Percentiles rank a stretch among this genome's conserved stretches.
Conservation (phyloP, 1,140 invertebrate species). For the Ceratosolen solmsi region DNA sequence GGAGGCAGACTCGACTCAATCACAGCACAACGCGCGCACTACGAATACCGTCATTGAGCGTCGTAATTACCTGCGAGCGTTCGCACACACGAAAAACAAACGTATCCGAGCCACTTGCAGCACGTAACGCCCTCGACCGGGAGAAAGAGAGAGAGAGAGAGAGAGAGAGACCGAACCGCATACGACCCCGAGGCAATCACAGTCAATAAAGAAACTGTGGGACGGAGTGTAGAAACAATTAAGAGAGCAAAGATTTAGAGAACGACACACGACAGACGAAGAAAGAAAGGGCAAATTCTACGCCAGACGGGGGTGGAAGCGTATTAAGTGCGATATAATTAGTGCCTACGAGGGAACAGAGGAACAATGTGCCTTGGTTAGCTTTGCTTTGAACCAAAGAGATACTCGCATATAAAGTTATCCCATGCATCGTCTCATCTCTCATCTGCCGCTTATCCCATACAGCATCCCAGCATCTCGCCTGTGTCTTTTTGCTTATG, state of each 20-base stretch:
- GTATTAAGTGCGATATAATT: conserved; percentile 70
- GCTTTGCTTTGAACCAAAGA: not conserved
- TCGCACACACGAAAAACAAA: not conserved
- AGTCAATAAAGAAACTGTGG: too few relatives aligned
- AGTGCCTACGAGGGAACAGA: conserved; percentile 54
- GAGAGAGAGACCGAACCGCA: not conserved
- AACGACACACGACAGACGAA: conserved; percentile 8
- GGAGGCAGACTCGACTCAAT: not conserved
- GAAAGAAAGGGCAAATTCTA: conserved; percentile 15
- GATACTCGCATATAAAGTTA: not conserved
- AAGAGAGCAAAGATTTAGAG: not conserved
- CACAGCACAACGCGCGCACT: not conserved
- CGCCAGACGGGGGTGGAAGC: conserved; percentile 53
- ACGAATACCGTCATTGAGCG: conserved; percentile 58
- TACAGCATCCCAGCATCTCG: too few relatives aligned
- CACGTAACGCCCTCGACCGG: not conserved
- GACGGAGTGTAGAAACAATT: not conserved
- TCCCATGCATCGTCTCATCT: too few relatives aligned
- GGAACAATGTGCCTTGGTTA: not conserved
- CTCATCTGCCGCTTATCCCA: too few relatives aligned
- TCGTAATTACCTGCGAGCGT: conserved; percentile 64
- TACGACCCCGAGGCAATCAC: not conserved
- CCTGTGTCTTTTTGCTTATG: too few relatives aligned
- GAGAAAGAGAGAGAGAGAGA: conserved; percentile 6
- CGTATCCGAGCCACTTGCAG: not conserved